Percentiles rank a stretch among this genome's conserved stretches.
Conservation (phyloP, 2,797 vertebrate genomes). For the Cynodonichthys magdalenae region DNA sequence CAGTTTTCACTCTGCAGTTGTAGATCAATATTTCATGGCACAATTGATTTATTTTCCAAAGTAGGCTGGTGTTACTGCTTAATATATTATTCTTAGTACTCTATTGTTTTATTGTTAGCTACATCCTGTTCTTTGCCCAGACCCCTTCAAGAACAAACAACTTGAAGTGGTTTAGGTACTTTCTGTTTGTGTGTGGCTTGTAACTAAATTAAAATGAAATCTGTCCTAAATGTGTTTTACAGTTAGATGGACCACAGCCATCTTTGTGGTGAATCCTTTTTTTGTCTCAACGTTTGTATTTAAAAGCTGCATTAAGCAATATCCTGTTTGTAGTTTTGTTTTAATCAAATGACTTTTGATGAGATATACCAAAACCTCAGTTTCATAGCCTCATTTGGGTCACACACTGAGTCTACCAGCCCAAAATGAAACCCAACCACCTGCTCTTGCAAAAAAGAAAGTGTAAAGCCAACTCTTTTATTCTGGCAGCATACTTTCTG, state of each 20-base stretch:
- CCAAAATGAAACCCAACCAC: slow-evolving; percentile 39
- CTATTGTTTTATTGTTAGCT: slow-evolving; percentile 62
- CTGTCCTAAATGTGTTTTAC: slow-evolving; percentile 8
- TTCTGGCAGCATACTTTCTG: slow-evolving; percentile 54
- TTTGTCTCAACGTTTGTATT: neutral
- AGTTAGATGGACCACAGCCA: neutral
- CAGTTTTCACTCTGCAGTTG: neutral
- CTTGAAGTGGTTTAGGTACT: neutral
- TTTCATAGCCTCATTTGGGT: slow-evolving; percentile 20
- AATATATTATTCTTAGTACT: slow-evolving; percentile 35
- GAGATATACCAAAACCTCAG: slow-evolving; percentile 12
- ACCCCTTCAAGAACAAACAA: slow-evolving; percentile 8
- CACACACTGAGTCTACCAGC: slow-evolving; percentile 25
- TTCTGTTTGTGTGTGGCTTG: neutral
- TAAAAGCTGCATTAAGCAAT: slow-evolving; percentile 73
- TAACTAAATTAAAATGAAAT: neutral
- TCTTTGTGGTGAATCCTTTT: slow-evolving; percentile 4
- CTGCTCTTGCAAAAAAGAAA: slow-evolving; percentile 46
- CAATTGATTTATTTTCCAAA: slow-evolving; percentile 8
- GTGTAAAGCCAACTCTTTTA: slow-evolving; percentile 39
- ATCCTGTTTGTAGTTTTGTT: neutral
- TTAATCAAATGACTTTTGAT: slow-evolving; percentile 8
- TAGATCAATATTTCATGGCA: neutral
- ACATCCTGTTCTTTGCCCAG: slow-evolving; percentile 49
- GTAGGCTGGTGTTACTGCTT: slow-evolving; percentile 6